A percentile compares a stretch with the other conserved stretches of the same genome.
Conservation (phyloP, 1,140 invertebrate genomes). For the Drosophila pachea region DNA sequence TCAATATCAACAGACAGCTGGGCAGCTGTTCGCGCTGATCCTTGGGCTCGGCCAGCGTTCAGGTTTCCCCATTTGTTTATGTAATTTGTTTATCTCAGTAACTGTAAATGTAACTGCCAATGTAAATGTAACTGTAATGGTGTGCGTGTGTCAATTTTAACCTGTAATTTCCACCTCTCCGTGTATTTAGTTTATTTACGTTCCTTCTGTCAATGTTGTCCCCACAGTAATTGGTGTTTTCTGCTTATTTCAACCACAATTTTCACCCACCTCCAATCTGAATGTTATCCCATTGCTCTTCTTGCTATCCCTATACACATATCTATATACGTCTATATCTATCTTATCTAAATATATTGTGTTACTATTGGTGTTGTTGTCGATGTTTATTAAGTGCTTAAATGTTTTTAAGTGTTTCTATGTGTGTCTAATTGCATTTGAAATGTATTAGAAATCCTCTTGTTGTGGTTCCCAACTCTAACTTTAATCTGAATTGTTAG, state of each 20-base stretch:
- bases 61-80: constrained; percentile 61
- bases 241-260: constrained; percentile 28
- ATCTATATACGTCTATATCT: neutral
- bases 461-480: constrained; percentile 7
- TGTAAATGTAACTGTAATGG: neutral
- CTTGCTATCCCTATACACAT: constrained; percentile 16
- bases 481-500: neutral
- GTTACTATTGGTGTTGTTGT: constrained; percentile 36
- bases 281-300: constrained; percentile 47
- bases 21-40: constrained; percentile 13
- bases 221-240: constrained; percentile 65
- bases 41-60: constrained; percentile 10
- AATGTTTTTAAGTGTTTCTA: neutral
- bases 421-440: constrained; percentile 1
- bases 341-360: constrained; percentile 6
- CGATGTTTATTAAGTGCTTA: constrained; percentile 11
- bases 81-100: constrained; percentile 73
- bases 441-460: neutral
- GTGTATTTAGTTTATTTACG: constrained; percentile 34
- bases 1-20: constrained; percentile 50
- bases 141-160: constrained; percentile 11
- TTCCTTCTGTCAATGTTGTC: constrained; percentile 57
- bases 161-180: constrained; percentile 39
- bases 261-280: constrained; percentile 1
- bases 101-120: constrained; percentile 23